These are phyloP conservation scores for Chascanopsetta lugubris DNA, from an alignment of 2,113 vertebrate genomes.

Conservation along the genomic window DNA sequence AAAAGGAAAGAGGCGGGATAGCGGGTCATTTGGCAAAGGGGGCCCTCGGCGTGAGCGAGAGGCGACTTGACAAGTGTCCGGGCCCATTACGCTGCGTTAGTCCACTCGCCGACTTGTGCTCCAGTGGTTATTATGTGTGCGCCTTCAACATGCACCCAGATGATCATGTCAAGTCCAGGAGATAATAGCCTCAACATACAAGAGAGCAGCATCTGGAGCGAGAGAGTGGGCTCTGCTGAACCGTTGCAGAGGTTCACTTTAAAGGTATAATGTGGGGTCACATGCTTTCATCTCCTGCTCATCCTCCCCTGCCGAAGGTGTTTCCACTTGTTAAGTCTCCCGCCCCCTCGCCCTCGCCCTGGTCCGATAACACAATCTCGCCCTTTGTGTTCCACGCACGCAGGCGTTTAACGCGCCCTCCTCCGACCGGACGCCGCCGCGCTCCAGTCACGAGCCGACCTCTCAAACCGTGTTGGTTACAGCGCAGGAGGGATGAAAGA, in stretches of 20 bases:
- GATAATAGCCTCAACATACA: constrained; percentile 64
- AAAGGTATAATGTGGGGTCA: constrained; percentile 52
- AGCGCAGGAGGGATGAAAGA: constrained; percentile 21
- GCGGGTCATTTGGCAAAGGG: constrained; percentile 69
- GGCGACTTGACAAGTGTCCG: constrained; percentile 79
- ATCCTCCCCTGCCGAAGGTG: constrained; percentile 30
- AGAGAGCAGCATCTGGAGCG: constrained; percentile 70
- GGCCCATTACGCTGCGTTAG: constrained; percentile 75
- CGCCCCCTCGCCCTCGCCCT: too few relatives aligned
- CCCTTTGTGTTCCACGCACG: constrained; percentile 9
- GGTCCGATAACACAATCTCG: neutral
- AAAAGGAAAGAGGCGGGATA: constrained; percentile 25
- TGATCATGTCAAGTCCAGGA: constrained; percentile 55
- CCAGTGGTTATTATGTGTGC: constrained; percentile 55
- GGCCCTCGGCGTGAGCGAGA: constrained; percentile 61
- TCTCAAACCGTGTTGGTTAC: constrained; percentile 43
- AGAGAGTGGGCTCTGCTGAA: constrained; percentile 40
- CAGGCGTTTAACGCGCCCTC: constrained; percentile 2
- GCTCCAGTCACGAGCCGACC: constrained; percentile 39
- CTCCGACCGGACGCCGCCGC: neutral
- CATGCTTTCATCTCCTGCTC: neutral
- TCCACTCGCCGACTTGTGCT: constrained; percentile 59
- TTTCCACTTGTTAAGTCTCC: constrained; percentile 3
- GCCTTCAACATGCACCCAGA: constrained; percentile 59
- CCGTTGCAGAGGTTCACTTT: constrained; percentile 13